A percentile compares a stretch with the other conserved stretches of the same genome.
phyloP scores from a whole-genome alignment of 2,113 vertebrate genomes.

The Beaufortia kweichowensis region DNA sequence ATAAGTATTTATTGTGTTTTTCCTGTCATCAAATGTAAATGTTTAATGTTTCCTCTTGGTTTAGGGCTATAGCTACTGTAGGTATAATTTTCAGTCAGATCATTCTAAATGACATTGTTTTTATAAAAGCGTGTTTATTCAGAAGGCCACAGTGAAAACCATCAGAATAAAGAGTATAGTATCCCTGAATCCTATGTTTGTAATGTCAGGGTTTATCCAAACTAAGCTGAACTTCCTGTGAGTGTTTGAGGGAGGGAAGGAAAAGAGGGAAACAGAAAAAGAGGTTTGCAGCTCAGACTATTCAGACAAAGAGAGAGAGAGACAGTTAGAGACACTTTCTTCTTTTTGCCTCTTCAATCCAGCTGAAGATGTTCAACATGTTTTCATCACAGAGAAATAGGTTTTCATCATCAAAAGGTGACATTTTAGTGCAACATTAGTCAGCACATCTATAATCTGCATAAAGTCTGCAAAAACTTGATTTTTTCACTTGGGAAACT shows the following conservation, averaged over 20 bases:
- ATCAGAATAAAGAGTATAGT: neutral
- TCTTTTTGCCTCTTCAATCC: neutral
- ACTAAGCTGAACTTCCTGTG: conserved; percentile 24
- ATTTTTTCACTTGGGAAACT: neutral
- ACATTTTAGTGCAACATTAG: neutral
- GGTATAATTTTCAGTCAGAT: neutral
- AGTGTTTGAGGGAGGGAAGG: neutral
- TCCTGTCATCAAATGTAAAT: neutral
- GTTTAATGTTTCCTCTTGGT: too few relatives aligned
- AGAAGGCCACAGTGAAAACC: neutral
- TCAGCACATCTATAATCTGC: neutral
- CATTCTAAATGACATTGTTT: neutral
- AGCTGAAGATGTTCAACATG: conserved; percentile 15
- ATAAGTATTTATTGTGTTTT: too few relatives aligned
- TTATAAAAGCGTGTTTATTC: neutral
- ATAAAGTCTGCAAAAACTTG: neutral
- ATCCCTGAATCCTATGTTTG: conserved; percentile 6
- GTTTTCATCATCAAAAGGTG: neutral
- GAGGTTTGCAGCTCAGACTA: neutral
- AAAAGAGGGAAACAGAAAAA: conserved; percentile 1
- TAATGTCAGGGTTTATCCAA: conserved; percentile 30
- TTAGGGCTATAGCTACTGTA: too few relatives aligned
- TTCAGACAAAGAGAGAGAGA: neutral
- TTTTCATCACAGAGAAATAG: neutral
- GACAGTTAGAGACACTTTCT: neutral